Base-by-base conservation (phyloP, 1,140 invertebrate species). In the Drosophila santomea region DNA sequence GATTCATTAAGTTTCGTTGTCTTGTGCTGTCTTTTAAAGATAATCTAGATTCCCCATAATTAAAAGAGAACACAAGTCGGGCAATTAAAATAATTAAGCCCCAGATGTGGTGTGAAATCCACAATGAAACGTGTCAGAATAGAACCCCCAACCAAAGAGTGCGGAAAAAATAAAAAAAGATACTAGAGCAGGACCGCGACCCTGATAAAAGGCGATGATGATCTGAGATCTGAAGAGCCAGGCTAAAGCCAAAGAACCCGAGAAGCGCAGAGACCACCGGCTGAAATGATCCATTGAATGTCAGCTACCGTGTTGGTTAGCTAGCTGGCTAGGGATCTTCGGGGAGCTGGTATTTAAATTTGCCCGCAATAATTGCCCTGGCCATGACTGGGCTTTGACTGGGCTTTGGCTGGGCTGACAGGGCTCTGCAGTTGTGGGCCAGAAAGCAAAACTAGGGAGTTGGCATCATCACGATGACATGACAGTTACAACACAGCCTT, bases 211-310 rank as follows among this genome's bases (percentile, higher is more conserved):
- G 51, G 68, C 36, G 68, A 41, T 71, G 64, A 71, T 58, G 64
- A 71, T 69, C 56, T 51, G 52, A 12, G 64, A 71, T 69, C 56
- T 56, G 52, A 12, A 47, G 77, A 61, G 56, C 54, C 11, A 14
- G 60, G 60, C 25, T 63, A 23, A 57, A 66, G 45, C 25, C 41
- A 59, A 12, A 4, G 17, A 45, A 32, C 32, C 32, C 7, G 8
- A 12, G 43, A 45, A 60, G 11, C 38, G 57, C 59, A 23, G 63
- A 32, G 82, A 86, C 82, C 82, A 86, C 82, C 82, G 78, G 79
- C 83, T 74, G 79, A 86, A 86, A 88, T 86, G 83, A 88, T 88
- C 78, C 82, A 86, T 88, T 86, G 83, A 86, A 63, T 82, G 79
- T 86, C 82, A 86, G 82, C 72, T 75, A 66, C 57, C 67, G 82